These are phyloP conservation scores for Enteromius fasciolatus DNA, from an alignment of 2,797 vertebrate genomes.

Conservation along the genomic window DNA sequence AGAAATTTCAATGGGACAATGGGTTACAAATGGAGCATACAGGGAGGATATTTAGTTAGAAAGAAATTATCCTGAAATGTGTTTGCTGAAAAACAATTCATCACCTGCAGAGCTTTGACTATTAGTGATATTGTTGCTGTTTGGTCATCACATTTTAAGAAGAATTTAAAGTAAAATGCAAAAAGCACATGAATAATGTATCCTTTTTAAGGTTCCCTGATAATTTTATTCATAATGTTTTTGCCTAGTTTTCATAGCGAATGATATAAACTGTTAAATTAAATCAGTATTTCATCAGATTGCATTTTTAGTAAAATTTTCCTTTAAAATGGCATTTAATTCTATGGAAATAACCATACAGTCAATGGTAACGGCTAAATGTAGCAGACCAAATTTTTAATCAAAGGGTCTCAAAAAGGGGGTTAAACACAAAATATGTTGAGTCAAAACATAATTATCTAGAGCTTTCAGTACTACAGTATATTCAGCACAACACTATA, in stretches of 20 bases:
- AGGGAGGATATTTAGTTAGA: conserved; percentile 7
- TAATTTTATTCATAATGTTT: not conserved
- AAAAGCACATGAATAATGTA: not conserved
- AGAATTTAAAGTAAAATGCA: not conserved
- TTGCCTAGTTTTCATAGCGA: not conserved
- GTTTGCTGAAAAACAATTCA: not conserved
- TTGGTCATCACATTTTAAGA: not conserved
- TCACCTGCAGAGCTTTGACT: not conserved
- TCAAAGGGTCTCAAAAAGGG: not conserved
- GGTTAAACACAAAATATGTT: not conserved
- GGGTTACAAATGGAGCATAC: conserved; percentile 6
- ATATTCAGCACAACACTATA: not conserved
- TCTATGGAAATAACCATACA: not conserved
- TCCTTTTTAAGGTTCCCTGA: not conserved
- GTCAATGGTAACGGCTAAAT: not conserved
- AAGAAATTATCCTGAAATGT: not conserved
- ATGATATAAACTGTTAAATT: not conserved
- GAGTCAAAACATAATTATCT: not conserved
- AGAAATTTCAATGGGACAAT: conserved; percentile 31
- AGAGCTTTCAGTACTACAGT: not conserved
- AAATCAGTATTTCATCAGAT: not conserved
- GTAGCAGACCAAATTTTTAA: not conserved
- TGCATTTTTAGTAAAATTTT: not conserved
- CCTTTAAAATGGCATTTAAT: not conserved
- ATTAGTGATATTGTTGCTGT: not conserved